These are phyloP conservation scores for Pithecia hirsuta DNA, from an alignment of 2,797 vertebrate genomes.

Conservation along the genomic window DNA sequence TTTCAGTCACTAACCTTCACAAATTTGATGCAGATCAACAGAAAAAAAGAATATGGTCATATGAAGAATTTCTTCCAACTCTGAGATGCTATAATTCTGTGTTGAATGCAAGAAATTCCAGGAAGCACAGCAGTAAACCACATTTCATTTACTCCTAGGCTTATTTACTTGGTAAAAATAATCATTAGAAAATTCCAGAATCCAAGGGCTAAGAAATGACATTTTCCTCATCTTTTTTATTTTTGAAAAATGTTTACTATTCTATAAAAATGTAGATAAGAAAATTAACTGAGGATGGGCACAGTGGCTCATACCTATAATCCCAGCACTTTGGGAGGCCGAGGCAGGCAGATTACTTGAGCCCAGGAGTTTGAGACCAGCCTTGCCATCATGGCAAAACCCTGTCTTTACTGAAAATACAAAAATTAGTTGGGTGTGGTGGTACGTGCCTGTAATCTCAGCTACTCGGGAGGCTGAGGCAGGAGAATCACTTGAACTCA, in stretches of 20 bases:
- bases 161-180: slow-evolving; percentile 72
- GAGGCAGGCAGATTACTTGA: not conserved
- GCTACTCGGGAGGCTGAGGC: not conserved
- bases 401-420: not conserved
- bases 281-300: slow-evolving; percentile 18
- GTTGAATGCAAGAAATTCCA: slow-evolving; percentile 69
- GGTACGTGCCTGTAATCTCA: not conserved
- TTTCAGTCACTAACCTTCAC: slow-evolving; percentile 69
- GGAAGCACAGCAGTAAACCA: slow-evolving; percentile 71
- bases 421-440: not conserved
- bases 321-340: not conserved
- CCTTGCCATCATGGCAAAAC: not conserved
- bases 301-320: not conserved
- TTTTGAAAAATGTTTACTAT: not conserved
- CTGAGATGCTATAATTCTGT: slow-evolving; percentile 66
- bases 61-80: slow-evolving; percentile 66
- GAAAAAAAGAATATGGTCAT: slow-evolving; percentile 68
- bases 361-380: not conserved
- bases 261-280: slow-evolving; percentile 8
- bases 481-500: not conserved
- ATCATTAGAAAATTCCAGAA: slow-evolving; percentile 68
- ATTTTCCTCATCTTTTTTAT: slow-evolving; percentile 46
- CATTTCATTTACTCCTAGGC: slow-evolving; percentile 73
- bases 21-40: slow-evolving; percentile 46
- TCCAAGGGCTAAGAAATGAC: slow-evolving; percentile 31